Base-by-base conservation (phyloP, 2,797 vertebrate species). In the Phoeniculus purpureus region DNA sequence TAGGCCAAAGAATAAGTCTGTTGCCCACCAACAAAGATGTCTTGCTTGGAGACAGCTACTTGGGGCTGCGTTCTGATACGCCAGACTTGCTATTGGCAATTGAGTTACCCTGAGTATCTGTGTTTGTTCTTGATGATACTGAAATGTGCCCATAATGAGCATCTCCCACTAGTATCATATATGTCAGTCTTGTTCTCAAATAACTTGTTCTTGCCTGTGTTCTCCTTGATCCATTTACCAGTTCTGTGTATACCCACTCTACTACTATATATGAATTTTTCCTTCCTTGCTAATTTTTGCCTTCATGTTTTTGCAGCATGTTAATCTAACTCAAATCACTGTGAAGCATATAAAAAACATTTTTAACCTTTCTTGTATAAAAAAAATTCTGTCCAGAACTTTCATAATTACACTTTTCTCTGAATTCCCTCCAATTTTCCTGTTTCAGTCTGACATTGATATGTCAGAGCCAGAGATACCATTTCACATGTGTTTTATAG, bases 351-450 rank as follows among this genome's bases (percentile, higher is more conserved):
- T 34, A 73, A 81, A 91, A 79, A 34, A 68, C 5, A 56, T 66
- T 67, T 67, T 81, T 55, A 70, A 66, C 29, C 19, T 64, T 87
- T 60, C 40, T 52, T 50, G 14, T 25, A 29, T 14, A 22, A 27
- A 73, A 70, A 86, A 14, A 51, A 15, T 66, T 3, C 78, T 18
- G 43, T 87, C 25, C 21, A 59, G 4, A 3, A 31, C 32, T 67
- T 81, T 94, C 72, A 56, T 68, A 59, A 26, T 52, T 40, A 73
- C n/a, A 54, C 45, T 73, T 82, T 91, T 71, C 45, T 84, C 47
- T 92, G 75, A 74, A 87, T 87, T 78, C 20, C 40, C 55, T 92
- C 26, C 47, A 60, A 54, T 88, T 64, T 5, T 0, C 59, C 50
- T n/a, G 16, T 5, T 7, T 90, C 67, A 71, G 17, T 32, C 83